Conservation (phyloP, 2,797 vertebrate genomes). For the Pseudocheirus occidentalis region DNA sequence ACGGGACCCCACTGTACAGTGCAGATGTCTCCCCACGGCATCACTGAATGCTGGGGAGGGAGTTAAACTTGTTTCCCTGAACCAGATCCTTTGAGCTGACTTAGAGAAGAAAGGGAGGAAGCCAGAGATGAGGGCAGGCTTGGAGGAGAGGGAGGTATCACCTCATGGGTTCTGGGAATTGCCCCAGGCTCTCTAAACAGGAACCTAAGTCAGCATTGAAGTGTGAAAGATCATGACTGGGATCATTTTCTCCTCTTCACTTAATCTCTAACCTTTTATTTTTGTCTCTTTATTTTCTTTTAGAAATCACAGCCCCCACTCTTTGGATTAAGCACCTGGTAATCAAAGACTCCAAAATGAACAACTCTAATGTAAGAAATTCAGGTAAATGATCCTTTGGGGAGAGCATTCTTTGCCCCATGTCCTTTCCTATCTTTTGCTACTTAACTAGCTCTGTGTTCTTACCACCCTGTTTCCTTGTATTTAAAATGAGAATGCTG, state of each 20-base stretch:
- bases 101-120: constrained; percentile 42
- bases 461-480: constrained; percentile 9
- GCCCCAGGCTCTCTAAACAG: not conserved
- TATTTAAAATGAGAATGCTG: constrained; percentile 35
- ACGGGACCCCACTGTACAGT: not conserved
- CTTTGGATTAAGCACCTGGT: constrained; percentile 97
- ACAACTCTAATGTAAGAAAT: constrained; percentile 91
- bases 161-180: not conserved
- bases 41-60: not conserved
- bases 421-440: not conserved
- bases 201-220: not conserved
- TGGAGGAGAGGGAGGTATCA: constrained; percentile 30
- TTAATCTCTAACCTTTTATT: constrained; percentile 17
- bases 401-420: not conserved
- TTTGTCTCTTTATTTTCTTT: constrained; percentile 63
- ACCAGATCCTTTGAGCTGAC: constrained; percentile 13
- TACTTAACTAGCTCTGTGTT: not conserved
- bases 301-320: constrained; percentile 98
- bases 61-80: not conserved
- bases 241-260: constrained; percentile 2
- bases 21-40: not conserved
- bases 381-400: constrained; percentile 87
- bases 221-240: not conserved
- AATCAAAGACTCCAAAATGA: constrained; percentile 94
- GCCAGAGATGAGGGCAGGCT: not conserved